Base-by-base conservation (phyloP, 2,888 invertebrate genomes). In the Pomacea canaliculata region DNA sequence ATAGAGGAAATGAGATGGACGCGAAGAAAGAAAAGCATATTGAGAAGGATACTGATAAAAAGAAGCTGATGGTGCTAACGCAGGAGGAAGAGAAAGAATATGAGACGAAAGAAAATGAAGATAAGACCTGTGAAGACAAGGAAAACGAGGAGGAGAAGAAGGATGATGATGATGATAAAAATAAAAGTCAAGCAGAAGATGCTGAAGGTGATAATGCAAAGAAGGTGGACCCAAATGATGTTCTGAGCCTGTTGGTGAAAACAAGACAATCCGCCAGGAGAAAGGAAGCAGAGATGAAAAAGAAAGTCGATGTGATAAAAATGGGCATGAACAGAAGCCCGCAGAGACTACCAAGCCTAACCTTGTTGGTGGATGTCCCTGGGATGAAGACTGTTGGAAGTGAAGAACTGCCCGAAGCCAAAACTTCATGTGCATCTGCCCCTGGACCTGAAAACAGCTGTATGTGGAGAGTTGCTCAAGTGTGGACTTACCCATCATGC, bases 111-210 rank as follows among this genome's bases (percentile, higher is more conserved):
- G n/a, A n/a, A n/a, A n/a, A n/a, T n/a, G n/a, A n/a, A n/a, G n/a
- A n/a, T n/a, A n/a, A n/a, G n/a, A n/a, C n/a, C n/a, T n/a, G n/a
- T n/a, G 23, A 23, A 23, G 23, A 23, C 23, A 23, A 23, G 0
- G 23, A 23, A 23, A 23, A 23, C 23, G 76, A 62, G 16, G 81
- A 80, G 48, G 80, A 78, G 48, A 80, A 78, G 3, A 81, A 71
- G 9, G 79, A 66, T n/a, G 82, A 68, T 23, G 84, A 77, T 66
- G 83, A 77, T n/a, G 81, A 78, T 16, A 81, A 71, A 48, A 81
- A 81, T 27, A 81, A 72, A 8, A 79, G 79, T 63, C 83, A 87
- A 46, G 89, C 84, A 48, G 89, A 87, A 9, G 90, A 79, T 46
- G 81, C 76, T 23, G 73, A 65, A 16, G 76, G 77, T 70, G 81